Conservation (phyloP, 2,113 vertebrate genomes). For the Holacanthus passer region DNA sequence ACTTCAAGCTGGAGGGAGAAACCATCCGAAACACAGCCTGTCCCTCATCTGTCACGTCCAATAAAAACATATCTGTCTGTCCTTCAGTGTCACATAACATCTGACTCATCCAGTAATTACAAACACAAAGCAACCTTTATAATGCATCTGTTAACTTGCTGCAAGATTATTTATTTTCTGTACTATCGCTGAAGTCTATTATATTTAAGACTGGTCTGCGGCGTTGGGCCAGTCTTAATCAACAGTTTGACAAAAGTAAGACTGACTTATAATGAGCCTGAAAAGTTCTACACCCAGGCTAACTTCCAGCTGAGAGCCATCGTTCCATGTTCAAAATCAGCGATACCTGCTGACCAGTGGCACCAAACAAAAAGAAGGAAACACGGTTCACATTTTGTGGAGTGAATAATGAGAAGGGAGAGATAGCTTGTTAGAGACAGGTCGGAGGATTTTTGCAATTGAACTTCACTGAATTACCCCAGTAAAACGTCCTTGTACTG, state of each 20-base stretch:
- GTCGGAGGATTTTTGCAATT: too few species aligned
- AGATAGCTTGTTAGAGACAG: too few species aligned
- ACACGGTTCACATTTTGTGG: neutral
- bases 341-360: neutral
- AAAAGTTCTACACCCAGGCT: too few species aligned
- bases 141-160: neutral
- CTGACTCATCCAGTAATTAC: neutral
- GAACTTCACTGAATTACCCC: too few species aligned
- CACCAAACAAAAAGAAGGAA: neutral
- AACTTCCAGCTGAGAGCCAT: too few species aligned
- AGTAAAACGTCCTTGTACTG: neutral
- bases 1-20: conserved; percentile 7
- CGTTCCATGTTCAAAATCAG: neutral
- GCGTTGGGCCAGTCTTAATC: too few species aligned
- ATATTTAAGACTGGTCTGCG: neutral
- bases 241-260: too few species aligned
- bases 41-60: neutral
- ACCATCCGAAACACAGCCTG: neutral
- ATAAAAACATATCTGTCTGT: neutral
- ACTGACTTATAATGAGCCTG: too few species aligned
- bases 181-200: neutral
- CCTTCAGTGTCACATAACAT: neutral
- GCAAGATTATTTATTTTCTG: neutral
- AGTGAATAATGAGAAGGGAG: too few species aligned
- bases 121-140: neutral